Base-by-base conservation (phyloP, 2,113 vertebrate species). In the Prolemur simus region DNA sequence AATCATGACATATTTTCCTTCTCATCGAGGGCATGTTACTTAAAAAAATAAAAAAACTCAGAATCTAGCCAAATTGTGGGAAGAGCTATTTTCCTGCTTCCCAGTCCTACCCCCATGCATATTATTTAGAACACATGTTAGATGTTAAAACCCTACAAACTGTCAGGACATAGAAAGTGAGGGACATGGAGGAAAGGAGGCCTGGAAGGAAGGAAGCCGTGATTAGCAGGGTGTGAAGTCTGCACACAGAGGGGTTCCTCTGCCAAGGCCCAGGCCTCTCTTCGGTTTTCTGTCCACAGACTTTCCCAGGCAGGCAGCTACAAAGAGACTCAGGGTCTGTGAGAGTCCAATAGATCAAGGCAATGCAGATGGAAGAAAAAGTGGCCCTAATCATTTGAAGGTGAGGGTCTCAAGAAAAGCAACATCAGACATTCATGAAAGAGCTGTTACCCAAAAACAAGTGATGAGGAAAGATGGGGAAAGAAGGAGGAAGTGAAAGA, bases 281-380 rank as follows among this genome's bases (percentile, higher is more conserved):
- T 25, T 29, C 45, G 34, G 3, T 69, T 58, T 63, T 42, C 63
- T 92, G 63, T 32, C 25, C 54, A 49, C n/a, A 39, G 39, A 86
- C 32, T 87, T 83, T 87, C 74, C 47, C 7, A 52, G 64, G 9
- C 21, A 86, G 78, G 10, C 37, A 56, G 52, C 54, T 60, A 56
- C 68, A 89, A 86, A 91, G 84, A 83, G 8, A 20, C 6, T 37
- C 6, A 6, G 88, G 54, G 25, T 80, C 74, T 89, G 20, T 12
- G 45, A 89, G 63, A 84, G 95, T 94, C 93, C 96, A 94, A 34
- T 15, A 71, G 68, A 94, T 95, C 83, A 95, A 78, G 42, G 92
- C 76, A 58, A 76, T 94, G 93, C 92, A 92, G 78, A 89, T 49
- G 71, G 54, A 60, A n/a, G 68, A 66, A 21, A 91, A 66, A 10